Base-by-base conservation (phyloP, 2,888 invertebrate genomes). In the Brenthis daphne region DNA sequence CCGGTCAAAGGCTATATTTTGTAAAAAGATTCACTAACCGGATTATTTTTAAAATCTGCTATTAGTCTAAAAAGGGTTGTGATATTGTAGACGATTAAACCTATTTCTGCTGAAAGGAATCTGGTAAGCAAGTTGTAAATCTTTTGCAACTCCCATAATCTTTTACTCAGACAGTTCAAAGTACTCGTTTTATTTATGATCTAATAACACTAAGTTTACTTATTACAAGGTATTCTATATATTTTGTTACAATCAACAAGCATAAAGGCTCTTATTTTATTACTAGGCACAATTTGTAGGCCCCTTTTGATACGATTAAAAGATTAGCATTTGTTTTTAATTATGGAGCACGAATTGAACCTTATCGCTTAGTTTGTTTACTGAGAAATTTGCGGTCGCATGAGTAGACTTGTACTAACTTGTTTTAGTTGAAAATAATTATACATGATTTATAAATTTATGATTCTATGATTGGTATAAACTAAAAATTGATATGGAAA, bases 291-390 rank as follows among this genome's bases (percentile, higher is more conserved):
- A 68, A 74, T 69, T 74, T 74, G 69, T 71, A 56, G 70, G 69
- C 69, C 58, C 63, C 67, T 72, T 74, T 74, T 71, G 72, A 74
- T 74, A 55, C 70, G 70, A 72, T 74, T 74, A 72, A 71, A 72
- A 71, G 74, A 74, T 74, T 72, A 74, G 43, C 53, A 69, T 57
- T 51, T 69, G 67, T 69, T 74, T 74, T 72, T 72, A 72, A 74
- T 74, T 74, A 74, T 65, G 61, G 50, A 53, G 63, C 65, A 66
- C 57, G 65, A 64, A 71, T 64, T 66, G 24, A 47, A 48, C 29
- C 58, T 68, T 68, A 54, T 65, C 47, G 54, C 14, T 57, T 50
- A 65, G 24, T 68, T 71, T 51, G 63, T 68, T 71, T 71, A 60
- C 37, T 58, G n/a, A 47, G 37, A 47, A 54, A 5, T 20, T 20